phyloP scores from a whole-genome alignment of 2,888 invertebrate species.

The Dichetophora obliterata region DNA sequence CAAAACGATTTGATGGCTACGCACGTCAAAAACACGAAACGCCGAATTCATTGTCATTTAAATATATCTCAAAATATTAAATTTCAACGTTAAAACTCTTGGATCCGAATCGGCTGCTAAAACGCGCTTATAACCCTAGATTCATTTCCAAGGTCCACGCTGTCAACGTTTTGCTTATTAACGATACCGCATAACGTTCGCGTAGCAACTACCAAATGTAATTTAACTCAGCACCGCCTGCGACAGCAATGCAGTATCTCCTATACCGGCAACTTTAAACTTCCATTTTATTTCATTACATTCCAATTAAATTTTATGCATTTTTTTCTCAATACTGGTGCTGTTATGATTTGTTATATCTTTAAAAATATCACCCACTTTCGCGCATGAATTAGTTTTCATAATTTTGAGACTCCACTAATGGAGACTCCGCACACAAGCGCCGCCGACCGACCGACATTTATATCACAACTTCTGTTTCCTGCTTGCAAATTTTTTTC shows the following conservation, averaged over 20 bases:
- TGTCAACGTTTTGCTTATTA: not conserved
- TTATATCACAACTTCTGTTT: slow-evolving; percentile 19
- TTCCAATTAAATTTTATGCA: not conserved
- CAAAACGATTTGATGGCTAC: not conserved
- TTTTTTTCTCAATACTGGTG: not conserved
- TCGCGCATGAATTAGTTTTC: not conserved
- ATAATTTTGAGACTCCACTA: slow-evolving; percentile 6
- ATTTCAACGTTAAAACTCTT: not conserved
- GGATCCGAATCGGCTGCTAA: not conserved
- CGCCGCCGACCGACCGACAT: slow-evolving; percentile 16
- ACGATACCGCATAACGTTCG: not conserved
- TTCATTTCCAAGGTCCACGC: not conserved
- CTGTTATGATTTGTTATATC: not conserved
- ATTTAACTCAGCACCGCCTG: not conserved
- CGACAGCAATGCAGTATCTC: not conserved
- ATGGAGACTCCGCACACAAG: not conserved
- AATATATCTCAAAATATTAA: not conserved
- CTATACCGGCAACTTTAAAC: not conserved
- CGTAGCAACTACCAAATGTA: slow-evolving; percentile 19
- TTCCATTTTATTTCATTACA: not conserved
- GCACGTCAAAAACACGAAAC: not conserved
- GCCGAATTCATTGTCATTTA: not conserved
- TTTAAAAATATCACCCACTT: not conserved
- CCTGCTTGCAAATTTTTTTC: slow-evolving; percentile 7
- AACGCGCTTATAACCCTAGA: not conserved